Conservation (phyloP, 2,113 vertebrate genomes). For the Oryzias melastigma region DNA sequence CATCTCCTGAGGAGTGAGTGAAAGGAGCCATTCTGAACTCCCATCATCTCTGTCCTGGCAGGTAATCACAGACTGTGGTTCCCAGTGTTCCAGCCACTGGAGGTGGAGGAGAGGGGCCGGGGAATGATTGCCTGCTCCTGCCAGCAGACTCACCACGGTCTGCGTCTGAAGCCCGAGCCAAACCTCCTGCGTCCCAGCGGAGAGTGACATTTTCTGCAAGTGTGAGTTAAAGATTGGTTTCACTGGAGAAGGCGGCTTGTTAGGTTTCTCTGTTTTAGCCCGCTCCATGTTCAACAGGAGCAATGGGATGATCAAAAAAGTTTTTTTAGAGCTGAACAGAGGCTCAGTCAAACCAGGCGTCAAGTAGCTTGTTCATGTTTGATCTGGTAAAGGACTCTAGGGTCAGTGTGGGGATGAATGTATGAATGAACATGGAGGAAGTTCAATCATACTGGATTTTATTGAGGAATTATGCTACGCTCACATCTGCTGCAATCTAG, state of each 20-base stretch:
- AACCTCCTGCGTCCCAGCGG: conserved; percentile 58
- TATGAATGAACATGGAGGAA: conserved; percentile 14
- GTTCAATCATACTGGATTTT: conserved; percentile 11
- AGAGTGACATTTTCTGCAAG: conserved; percentile 64
- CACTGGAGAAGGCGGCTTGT: conserved; percentile 48
- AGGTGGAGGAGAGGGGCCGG: conserved; percentile 42
- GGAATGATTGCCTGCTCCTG: conserved; percentile 46
- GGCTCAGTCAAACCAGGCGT: conserved; percentile 50
- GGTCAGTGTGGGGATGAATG: conserved; percentile 32
- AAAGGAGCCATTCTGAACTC: conserved; percentile 57
- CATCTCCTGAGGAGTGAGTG: conserved; percentile 47
- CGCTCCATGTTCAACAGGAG: conserved; percentile 46
- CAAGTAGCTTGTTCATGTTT: conserved; percentile 49
- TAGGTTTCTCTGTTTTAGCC: conserved; percentile 43
- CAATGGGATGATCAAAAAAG: conserved; percentile 61
- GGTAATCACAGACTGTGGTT: conserved; percentile 57
- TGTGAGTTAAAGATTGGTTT: conserved; percentile 58
- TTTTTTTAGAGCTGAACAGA: conserved; percentile 49
- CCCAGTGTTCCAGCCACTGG: conserved; percentile 70
- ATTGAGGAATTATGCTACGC: neutral
- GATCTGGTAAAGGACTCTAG: conserved; percentile 49
- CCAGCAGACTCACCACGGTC: conserved; percentile 27
- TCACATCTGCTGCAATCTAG: no score
- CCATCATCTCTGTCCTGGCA: conserved; percentile 58
- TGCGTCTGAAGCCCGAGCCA: conserved; percentile 66